These are phyloP conservation scores for Saccostrea glomerata DNA, from an alignment of 1,140 invertebrate genomes.

Conservation along the genomic window DNA sequence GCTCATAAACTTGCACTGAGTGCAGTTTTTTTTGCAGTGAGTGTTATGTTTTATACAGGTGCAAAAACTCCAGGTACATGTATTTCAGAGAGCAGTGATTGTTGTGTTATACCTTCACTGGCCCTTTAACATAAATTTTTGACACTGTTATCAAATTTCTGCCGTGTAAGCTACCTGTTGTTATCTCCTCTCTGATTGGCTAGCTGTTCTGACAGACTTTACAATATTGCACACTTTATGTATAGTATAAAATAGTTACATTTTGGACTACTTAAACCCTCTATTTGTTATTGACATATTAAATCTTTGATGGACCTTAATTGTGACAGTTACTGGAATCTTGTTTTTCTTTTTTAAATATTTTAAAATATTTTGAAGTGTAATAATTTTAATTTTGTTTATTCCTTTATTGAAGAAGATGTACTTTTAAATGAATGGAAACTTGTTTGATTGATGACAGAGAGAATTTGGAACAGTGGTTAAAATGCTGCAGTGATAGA, in stretches of 20 bases:
- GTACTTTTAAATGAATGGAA: background rate
- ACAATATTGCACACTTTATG: conserved; percentile 25
- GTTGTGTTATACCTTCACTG: conserved; percentile 6
- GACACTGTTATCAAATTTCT: conserved; percentile 38
- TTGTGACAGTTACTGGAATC: background rate
- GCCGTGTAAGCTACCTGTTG: conserved; percentile 23
- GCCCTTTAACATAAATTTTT: conserved; percentile 26
- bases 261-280: conserved; percentile 17
- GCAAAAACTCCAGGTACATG: background rate
- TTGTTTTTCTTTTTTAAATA: background rate
- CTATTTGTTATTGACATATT: conserved; percentile 11
- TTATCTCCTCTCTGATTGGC: background rate
- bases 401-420: conserved; percentile 5
- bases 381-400: background rate
- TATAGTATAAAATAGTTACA: conserved; percentile 25
- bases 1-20: background rate
- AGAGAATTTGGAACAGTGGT: background rate
- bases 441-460: background rate
- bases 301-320: conserved; percentile 18
- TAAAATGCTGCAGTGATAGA: conserved; percentile 9
- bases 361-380: background rate
- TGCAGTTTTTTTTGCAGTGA: background rate
- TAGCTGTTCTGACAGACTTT: background rate
- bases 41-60: background rate
- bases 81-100: conserved; percentile 6